phyloP scores from a whole-genome alignment of 2,113 vertebrate species.

The Zonotrichia leucophrys region DNA sequence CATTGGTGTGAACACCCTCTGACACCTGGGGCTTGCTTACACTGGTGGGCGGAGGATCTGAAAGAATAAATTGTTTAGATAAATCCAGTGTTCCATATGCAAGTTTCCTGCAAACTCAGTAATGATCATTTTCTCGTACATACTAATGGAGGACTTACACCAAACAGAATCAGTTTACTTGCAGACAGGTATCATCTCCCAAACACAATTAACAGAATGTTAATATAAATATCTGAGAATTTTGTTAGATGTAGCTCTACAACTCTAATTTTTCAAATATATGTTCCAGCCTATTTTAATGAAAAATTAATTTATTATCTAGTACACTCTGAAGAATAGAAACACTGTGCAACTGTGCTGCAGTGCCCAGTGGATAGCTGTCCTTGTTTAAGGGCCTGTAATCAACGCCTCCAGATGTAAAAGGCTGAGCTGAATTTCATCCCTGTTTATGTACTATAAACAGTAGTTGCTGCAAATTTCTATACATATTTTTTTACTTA shows the following conservation, averaged over 20 bases:
- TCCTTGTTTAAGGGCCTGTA: neutral
- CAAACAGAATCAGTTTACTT: neutral
- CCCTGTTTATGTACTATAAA: neutral
- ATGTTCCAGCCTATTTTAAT: neutral
- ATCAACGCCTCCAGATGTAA: neutral
- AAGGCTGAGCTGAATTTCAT: neutral
- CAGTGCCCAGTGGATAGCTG: neutral
- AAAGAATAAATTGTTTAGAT: constrained; percentile 46
- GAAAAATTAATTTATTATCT: neutral
- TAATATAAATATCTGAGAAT: neutral
- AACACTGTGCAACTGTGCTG: neutral
- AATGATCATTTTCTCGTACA: neutral
- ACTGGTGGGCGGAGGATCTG: constrained; percentile 83
- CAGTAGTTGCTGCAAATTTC: neutral
- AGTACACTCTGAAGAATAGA: neutral
- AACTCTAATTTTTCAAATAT: neutral
- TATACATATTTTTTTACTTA: neutral
- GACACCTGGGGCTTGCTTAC: constrained; percentile 83
- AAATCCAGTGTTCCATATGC: neutral
- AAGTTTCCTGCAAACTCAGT: neutral
- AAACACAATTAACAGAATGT: neutral
- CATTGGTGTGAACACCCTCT: constrained; percentile 83
- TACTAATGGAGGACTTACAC: neutral
- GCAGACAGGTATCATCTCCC: neutral
- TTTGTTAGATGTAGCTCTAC: neutral